Base-by-base conservation (phyloP, 1,140 invertebrate genomes). In the Drosophila nigrodunni region DNA sequence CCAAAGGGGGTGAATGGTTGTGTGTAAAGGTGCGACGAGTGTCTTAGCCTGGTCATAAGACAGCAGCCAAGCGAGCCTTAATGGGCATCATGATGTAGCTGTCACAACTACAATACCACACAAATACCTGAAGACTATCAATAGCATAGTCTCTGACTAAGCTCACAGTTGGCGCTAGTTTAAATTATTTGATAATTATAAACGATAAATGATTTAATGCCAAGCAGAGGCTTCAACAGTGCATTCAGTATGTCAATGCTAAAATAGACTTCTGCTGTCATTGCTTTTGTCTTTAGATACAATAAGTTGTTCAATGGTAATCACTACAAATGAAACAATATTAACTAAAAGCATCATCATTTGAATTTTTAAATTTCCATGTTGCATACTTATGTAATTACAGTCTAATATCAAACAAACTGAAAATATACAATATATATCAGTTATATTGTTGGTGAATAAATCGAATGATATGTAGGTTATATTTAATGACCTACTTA, bases 401-500 rank as follows among this genome's bases (percentile, higher is more conserved):
- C 2, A 37, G 2, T 21, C 1, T 21, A 21, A 21, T 1, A 21
- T 21, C 2, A 21, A 21, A 21, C 18, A 0, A 21, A 21, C 18
- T 21, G 18, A 21, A 21, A 21, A 21, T 21, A 21, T 21, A 2
- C 2, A 37, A 60, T 67, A 15, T 11, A 25, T 3, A 13, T 57
- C 30, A 21, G 11, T 47, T 50, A 21, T 77, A 82, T 74, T 73
- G 73, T 86, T 80, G 77, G 68, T 34, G 49, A 76, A 71, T 61
- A 61, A 80, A 73, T 80, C 50, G 15, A 55, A 66, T 68, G 74
- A 76, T 77, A 80, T 82, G 70, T 76, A 85, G 78, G 70, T 76
- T 74, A 62, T 80, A 65, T 65, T 71, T 88, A 87, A 87, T 87
- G 69, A 87, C 83, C 77, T 69, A 87, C 83, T 88, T 88, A 88